Evolutionary conservation across 2,113 vertebrate species (phyloP).

Genomic region (Melanerpes formicivorus): DNA sequence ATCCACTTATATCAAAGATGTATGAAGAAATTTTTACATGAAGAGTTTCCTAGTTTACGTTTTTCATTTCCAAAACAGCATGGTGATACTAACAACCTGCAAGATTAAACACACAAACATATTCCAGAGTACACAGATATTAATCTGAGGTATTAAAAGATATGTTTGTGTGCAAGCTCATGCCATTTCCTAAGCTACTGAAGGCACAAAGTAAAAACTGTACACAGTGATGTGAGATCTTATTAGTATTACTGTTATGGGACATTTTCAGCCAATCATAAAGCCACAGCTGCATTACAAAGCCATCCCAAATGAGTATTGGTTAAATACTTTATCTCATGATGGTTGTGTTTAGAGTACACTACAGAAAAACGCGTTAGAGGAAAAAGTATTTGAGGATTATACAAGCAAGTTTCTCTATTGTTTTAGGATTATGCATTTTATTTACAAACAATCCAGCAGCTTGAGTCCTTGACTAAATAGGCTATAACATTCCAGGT

Average conservation of each 20-base stretch:
- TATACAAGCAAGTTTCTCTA: background rate
- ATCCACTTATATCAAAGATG: background rate
- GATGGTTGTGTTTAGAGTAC: fast-evolving
- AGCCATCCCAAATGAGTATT: background rate
- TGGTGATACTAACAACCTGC: background rate
- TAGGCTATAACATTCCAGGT: background rate
- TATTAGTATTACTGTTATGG: background rate
- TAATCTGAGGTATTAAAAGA: background rate
- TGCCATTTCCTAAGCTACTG: background rate
- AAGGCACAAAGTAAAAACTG: background rate
- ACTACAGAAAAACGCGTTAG: background rate
- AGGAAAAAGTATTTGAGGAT: background rate
- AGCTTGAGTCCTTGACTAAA: background rate
- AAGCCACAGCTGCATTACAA: background rate
- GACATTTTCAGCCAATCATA: background rate
- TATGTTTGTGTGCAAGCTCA: background rate
- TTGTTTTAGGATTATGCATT: background rate
- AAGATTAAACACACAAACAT: background rate
- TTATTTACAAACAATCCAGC: background rate
- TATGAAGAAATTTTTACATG: background rate
- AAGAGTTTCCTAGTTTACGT: background rate
- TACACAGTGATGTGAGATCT: background rate
- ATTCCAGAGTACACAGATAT: background rate
- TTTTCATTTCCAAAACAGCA: background rate
- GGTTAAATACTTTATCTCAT: background rate